A percentile compares a stretch with the other conserved stretches of the same genome.
phyloP scores from a whole-genome alignment of 2,113 vertebrate species.

The Oncorhynchus mykiss region DNA sequence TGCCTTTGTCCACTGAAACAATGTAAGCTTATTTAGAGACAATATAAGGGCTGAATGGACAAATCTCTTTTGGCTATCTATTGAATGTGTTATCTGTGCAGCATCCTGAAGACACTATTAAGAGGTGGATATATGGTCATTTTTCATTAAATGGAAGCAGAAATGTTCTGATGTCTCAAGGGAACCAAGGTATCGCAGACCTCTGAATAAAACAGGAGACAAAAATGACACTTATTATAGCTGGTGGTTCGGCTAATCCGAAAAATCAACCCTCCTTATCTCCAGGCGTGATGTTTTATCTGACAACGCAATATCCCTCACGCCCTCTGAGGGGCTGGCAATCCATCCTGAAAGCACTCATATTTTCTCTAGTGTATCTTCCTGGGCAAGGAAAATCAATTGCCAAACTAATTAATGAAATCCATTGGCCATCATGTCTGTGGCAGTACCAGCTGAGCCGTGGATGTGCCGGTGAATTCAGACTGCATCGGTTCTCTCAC shows the following conservation, averaged over 20 bases:
- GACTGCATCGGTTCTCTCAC: constrained; percentile 28
- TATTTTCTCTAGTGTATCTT: constrained; percentile 39
- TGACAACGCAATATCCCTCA: constrained; percentile 42
- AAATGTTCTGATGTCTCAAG: too few relatives aligned
- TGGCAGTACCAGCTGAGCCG: constrained; percentile 47
- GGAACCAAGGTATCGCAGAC: background rate
- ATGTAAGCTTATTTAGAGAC: too few relatives aligned
- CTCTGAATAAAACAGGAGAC: background rate
- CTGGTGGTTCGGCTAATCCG: constrained; percentile 1
- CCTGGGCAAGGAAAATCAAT: constrained; percentile 51
- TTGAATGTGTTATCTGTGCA: background rate
- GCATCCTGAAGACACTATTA: background rate
- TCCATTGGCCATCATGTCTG: constrained; percentile 33
- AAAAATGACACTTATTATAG: background rate
- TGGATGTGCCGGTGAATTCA: background rate
- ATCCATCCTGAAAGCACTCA: constrained; percentile 49
- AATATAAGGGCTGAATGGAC: too few relatives aligned
- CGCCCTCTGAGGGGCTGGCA: constrained; percentile 35
- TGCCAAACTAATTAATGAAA: constrained; percentile 54
- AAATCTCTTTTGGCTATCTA: background rate
- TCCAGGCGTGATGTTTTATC: constrained; percentile 27
- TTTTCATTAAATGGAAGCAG: background rate
- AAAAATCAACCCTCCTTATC: constrained; percentile 20
- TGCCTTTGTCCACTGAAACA: constrained; percentile 20
- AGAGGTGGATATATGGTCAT: background rate